These are phyloP conservation scores for Trinorchestia longiramus DNA, from an alignment of 1,140 invertebrate genomes.

Conservation along the genomic window DNA sequence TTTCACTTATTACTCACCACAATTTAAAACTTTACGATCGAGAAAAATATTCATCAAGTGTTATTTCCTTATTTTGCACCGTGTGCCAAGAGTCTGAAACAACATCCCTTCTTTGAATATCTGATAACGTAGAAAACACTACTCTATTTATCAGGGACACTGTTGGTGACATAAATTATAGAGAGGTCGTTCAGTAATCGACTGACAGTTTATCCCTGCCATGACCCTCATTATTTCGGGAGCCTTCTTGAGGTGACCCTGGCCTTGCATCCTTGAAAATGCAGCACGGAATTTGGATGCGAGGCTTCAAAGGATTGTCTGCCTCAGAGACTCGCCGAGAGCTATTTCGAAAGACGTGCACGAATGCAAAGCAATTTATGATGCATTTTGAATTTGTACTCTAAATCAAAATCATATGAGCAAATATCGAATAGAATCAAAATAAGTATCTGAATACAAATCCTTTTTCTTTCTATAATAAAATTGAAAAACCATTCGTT, in stretches of 20 bases:
- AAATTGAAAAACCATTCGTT: not conserved
- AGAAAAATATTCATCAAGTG: not conserved
- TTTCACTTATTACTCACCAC: not conserved
- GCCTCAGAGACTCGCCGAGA: not conserved
- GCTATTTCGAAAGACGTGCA: not conserved
- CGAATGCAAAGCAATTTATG: not conserved
- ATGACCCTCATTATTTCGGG: conserved; percentile 17
- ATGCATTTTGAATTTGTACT: not conserved
- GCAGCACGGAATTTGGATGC: not conserved
- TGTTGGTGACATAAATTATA: conserved; percentile 18
- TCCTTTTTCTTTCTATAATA: too few species aligned
- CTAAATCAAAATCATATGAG: not conserved
- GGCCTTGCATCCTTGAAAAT: not conserved
- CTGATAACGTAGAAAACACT: not conserved
- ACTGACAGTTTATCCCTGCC: conserved; percentile 21
- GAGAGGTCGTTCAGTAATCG: not conserved
- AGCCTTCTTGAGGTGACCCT: not conserved
- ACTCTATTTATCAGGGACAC: not conserved
- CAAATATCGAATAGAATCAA: not conserved
- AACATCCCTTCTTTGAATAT: not conserved
- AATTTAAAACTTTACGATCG: not conserved
- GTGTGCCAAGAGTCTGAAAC: not conserved
- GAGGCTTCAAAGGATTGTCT: not conserved
- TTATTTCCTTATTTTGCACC: not conserved
- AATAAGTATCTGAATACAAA: not conserved